Percentiles rank a stretch among this genome's conserved stretches.
These are phyloP conservation scores for Helobdella robusta DNA, from an alignment of 2,888 invertebrate species.

Conservation along the genomic window DNA sequence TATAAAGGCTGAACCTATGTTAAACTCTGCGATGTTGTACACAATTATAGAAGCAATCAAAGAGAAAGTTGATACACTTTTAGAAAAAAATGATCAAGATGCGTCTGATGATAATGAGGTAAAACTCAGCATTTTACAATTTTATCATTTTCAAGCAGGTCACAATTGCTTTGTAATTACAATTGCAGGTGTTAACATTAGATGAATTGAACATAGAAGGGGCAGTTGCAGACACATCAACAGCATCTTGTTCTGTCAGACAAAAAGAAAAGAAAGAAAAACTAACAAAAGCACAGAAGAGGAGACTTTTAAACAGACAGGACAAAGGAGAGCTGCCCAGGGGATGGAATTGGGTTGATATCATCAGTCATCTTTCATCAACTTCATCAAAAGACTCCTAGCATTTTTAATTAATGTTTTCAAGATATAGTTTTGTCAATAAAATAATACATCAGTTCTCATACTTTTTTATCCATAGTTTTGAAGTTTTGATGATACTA, in stretches of 20 bases:
- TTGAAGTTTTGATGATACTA: no score
- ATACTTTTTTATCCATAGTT: no score
- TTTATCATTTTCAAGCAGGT: background rate
- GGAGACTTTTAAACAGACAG: constrained; percentile 73
- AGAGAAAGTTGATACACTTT: constrained; percentile 62
- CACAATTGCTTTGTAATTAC: no score
- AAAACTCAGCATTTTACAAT: background rate
- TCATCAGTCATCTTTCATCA: constrained; percentile 78
- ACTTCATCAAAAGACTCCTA: constrained; percentile 51
- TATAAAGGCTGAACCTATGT: constrained; percentile 62
- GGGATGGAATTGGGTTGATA: constrained; percentile 90
- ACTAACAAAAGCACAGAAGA: constrained; percentile 80
- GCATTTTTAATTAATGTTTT: background rate
- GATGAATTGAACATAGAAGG: background rate
- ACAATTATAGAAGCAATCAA: constrained; percentile 82
- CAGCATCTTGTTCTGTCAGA: background rate
- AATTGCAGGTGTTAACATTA: no score
- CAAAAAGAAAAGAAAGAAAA: constrained; percentile 58
- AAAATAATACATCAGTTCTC: no score
- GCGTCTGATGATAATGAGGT: background rate
- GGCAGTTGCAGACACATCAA: background rate
- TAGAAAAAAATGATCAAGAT: constrained; percentile 46
- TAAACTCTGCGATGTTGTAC: constrained; percentile 88
- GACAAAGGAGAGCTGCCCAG: constrained; percentile 70
- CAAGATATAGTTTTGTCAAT: no score